Evolutionary conservation across 2,113 vertebrate species (phyloP).

Genomic region (Pica pica): DNA sequence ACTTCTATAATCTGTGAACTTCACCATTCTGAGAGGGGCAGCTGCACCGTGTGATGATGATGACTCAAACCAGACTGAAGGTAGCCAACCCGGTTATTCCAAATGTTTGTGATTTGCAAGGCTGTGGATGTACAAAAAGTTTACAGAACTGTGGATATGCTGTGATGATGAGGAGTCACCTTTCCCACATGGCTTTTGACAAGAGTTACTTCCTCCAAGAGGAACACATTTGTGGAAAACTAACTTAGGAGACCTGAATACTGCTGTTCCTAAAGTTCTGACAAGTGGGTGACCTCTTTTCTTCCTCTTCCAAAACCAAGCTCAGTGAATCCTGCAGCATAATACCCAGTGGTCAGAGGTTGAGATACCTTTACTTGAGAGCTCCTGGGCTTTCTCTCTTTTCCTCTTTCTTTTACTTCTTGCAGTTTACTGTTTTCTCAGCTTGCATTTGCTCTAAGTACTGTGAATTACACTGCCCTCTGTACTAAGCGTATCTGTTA

Average conservation of each 20-base stretch:
- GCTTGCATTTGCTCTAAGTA: neutral
- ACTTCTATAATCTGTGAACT: neutral
- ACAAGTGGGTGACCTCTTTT: neutral
- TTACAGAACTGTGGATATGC: neutral
- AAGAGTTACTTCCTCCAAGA: neutral
- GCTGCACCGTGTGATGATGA: rapidly evolving
- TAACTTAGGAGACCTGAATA: neutral
- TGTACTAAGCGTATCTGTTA: neutral
- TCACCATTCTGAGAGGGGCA: neutral
- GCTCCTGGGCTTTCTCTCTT: neutral
- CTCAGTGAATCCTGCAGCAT: neutral
- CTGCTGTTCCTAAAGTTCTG: neutral
- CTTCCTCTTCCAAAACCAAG: neutral
- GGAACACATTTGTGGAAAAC: neutral
- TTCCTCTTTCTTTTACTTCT: neutral
- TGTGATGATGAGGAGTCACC: neutral
- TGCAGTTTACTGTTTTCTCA: neutral
- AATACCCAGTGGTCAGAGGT: rapidly evolving
- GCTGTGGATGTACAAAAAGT: neutral
- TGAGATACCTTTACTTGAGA: neutral
- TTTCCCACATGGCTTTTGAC: neutral
- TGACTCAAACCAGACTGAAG: neutral
- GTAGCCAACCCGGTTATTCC: neutral
- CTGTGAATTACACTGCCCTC: neutral
- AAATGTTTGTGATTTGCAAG: neutral